A percentile compares a stretch with the other conserved stretches of the same genome.
Evolutionary conservation across 2,113 vertebrate genomes (phyloP).

Genomic region (Ellobius talpinus): DNA sequence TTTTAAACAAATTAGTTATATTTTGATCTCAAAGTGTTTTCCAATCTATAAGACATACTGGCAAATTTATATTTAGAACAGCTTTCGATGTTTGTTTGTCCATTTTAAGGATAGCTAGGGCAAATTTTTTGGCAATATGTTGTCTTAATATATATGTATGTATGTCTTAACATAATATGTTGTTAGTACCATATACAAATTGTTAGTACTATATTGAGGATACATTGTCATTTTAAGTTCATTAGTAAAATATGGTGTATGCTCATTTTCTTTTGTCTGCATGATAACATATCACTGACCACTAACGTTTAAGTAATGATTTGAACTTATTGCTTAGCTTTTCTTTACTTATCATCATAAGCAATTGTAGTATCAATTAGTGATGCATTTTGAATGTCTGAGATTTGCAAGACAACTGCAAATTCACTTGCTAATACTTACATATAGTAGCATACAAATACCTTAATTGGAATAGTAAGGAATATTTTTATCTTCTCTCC

Average conservation of each 20-base stretch:
- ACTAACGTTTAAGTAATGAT: constrained; percentile 14
- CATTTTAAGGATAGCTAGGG: constrained; percentile 12
- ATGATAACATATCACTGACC: not conserved
- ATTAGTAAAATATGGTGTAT: constrained; percentile 6
- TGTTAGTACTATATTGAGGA: not conserved
- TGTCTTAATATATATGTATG: not conserved
- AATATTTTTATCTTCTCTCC: not conserved
- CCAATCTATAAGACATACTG: constrained; percentile 29
- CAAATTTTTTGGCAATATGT: constrained; percentile 37
- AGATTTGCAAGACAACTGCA: not conserved
- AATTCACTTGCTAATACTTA: constrained; percentile 37
- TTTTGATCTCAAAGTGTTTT: constrained; percentile 51
- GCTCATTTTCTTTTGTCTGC: constrained; percentile 21
- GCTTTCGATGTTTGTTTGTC: constrained; percentile 27
- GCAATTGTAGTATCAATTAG: not conserved
- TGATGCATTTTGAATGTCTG: not conserved
- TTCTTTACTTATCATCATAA: constrained; percentile 16
- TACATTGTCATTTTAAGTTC: not conserved
- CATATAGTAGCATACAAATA: not conserved
- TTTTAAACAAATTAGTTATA: constrained; percentile 38
- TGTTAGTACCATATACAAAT: not conserved
- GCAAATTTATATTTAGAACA: constrained; percentile 45
- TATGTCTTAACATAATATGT: no score
- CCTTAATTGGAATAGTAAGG: not conserved
- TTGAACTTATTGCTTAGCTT: constrained; percentile 14